phyloP scores from a whole-genome alignment of 2,113 vertebrate species.

The Cisticola juncidis region DNA sequence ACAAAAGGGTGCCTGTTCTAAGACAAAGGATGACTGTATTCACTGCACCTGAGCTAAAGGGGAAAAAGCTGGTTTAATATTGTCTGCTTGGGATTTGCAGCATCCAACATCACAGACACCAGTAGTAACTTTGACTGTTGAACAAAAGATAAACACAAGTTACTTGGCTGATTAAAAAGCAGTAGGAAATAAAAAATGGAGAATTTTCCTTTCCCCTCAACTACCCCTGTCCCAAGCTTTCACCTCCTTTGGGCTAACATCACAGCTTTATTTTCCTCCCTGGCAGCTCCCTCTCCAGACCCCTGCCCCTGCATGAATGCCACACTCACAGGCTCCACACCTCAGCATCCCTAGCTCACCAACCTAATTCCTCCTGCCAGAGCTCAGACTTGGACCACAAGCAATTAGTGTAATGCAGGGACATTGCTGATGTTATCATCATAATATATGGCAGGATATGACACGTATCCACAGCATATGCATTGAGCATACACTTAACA shows the following conservation, averaged over 20 bases:
- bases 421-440: neutral
- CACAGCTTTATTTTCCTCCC: neutral
- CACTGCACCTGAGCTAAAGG: neutral
- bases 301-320: accelerated
- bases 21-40: neutral
- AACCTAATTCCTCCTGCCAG: neutral
- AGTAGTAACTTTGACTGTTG: neutral
- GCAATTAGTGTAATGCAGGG: neutral
- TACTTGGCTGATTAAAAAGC: neutral
- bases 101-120: neutral
- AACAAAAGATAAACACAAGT: neutral
- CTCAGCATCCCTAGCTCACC: neutral
- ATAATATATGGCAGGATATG: neutral
- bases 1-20: neutral
- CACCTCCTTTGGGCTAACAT: neutral
- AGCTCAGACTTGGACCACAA: neutral
- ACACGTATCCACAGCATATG: neutral
- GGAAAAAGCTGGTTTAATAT: neutral
- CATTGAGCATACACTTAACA: neutral
- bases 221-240: accelerated
- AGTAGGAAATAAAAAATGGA: neutral
- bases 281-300: neutral
- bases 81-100: neutral
- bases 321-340: accelerated
- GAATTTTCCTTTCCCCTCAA: neutral